Evolutionary conservation across 2,797 vertebrate species (phyloP).

Genomic region (Simalia tracyae): DNA sequence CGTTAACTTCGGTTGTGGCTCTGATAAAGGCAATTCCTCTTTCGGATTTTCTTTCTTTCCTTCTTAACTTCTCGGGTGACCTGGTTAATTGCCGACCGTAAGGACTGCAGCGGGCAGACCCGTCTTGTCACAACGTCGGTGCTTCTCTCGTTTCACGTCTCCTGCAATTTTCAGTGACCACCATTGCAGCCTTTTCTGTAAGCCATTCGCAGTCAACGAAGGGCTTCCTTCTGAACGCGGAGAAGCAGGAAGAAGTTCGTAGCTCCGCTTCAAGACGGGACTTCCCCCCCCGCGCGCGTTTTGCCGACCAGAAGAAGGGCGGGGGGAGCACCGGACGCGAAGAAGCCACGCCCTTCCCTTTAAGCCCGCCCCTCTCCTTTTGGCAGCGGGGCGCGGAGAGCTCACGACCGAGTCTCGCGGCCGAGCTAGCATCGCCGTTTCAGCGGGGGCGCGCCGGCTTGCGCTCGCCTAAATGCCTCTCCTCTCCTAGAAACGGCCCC

Average conservation of each 20-base stretch:
- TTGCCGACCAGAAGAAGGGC: slow-evolving; percentile 27
- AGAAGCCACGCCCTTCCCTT: slow-evolving; percentile 50
- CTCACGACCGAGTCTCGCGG: neutral
- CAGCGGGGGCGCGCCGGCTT: neutral
- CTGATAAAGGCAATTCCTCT: neutral
- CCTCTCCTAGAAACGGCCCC: neutral
- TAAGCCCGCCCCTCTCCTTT: slow-evolving; percentile 31
- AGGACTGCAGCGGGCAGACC: too few relatives aligned
- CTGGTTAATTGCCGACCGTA: neutral
- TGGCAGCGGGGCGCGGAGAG: neutral
- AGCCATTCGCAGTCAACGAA: neutral
- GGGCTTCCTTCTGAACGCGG: neutral
- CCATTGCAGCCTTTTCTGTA: too few relatives aligned
- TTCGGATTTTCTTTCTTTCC: neutral
- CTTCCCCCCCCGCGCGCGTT: neutral
- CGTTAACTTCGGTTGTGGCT: neutral
- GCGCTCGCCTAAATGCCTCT: neutral
- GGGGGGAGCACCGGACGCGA: neutral
- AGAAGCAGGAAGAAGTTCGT: neutral
- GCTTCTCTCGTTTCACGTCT: too few relatives aligned
- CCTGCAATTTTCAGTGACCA: neutral
- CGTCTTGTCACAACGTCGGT: neutral
- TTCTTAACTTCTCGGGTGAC: neutral
- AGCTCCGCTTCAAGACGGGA: too few relatives aligned
- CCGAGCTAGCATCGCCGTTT: neutral